Percentiles rank a stretch among this genome's conserved stretches.
phyloP scores from a whole-genome alignment of 2,888 invertebrate species.

The Hypomecis punctinalis region DNA sequence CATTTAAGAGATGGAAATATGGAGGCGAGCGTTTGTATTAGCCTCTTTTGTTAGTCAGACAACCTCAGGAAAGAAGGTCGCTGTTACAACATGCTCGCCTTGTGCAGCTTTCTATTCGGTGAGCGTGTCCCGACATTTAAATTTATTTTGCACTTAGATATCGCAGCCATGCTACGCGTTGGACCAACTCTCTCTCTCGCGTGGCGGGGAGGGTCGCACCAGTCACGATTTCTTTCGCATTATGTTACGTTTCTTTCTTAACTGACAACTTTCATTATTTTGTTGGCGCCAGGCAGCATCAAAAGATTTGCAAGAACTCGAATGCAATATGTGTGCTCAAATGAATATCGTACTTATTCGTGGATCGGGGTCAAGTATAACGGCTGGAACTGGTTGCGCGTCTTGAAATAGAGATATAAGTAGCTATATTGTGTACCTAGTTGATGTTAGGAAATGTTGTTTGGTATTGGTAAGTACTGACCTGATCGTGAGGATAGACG shows the following conservation, averaged over 20 bases:
- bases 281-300: constrained; percentile 46
- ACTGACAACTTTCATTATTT: constrained; percentile 68
- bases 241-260: constrained; percentile 60
- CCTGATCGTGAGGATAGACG: constrained; percentile 92
- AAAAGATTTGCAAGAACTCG: constrained; percentile 51
- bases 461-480: constrained; percentile 79
- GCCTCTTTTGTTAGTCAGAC: constrained; percentile 76
- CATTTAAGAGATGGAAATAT: constrained; percentile 69
- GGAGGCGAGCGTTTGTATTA: constrained; percentile 68
- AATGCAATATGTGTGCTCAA: constrained; percentile 47
- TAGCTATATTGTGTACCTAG: constrained; percentile 1
- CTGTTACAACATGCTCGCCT: constrained; percentile 81
- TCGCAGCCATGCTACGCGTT: constrained; percentile 64
- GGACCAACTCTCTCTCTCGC: constrained; percentile 76
- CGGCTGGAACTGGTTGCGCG: constrained; percentile 65
- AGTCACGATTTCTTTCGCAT: constrained; percentile 78
- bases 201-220: constrained; percentile 76
- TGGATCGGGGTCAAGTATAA: constrained; percentile 77
- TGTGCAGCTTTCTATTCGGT: constrained; percentile 82
- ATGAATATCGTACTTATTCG: constrained; percentile 57
- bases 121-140: constrained; percentile 82
- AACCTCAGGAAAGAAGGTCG: constrained; percentile 80
- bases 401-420: constrained; percentile 58
- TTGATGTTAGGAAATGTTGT: constrained; percentile 32
- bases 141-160: constrained; percentile 81